Evolutionary conservation across 2,888 invertebrate genomes (phyloP).

Genomic region (Tholera decimalis): DNA sequence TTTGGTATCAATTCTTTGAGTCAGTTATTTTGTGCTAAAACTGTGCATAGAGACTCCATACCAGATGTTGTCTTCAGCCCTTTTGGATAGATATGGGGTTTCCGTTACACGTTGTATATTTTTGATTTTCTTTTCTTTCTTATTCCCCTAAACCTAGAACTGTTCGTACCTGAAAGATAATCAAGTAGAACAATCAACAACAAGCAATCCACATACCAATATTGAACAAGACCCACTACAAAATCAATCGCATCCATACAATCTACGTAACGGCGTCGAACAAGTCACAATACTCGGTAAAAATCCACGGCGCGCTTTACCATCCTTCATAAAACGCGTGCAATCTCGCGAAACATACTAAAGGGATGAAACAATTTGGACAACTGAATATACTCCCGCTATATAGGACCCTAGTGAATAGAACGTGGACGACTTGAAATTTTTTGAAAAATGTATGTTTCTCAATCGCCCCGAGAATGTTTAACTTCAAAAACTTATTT

Average conservation of each 20-base stretch:
- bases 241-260: constrained; percentile 44
- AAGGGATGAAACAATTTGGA: constrained; percentile 67
- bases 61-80: no score
- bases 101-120: no score
- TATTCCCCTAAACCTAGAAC: no score
- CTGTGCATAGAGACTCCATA: no score
- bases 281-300: constrained; percentile 15
- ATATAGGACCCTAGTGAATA: constrained; percentile 56
- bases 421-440: constrained; percentile 26
- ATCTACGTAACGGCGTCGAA: constrained; percentile 7
- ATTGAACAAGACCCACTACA: not conserved
- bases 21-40: no score
- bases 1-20: no score
- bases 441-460: constrained; percentile 59
- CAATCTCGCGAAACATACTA: constrained; percentile 61
- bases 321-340: constrained; percentile 64
- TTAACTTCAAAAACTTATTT: constrained; percentile 55
- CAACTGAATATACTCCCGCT: constrained; percentile 59
- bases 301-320: constrained; percentile 40
- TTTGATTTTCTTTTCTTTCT: no score
- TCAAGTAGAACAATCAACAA: not conserved
- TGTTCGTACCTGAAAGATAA: not conserved
- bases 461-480: constrained; percentile 24
- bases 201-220: not conserved
- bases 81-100: no score